These are phyloP conservation scores for Trialeurodes vaporariorum DNA, from an alignment of 1,140 invertebrate genomes.

Conservation along the genomic window DNA sequence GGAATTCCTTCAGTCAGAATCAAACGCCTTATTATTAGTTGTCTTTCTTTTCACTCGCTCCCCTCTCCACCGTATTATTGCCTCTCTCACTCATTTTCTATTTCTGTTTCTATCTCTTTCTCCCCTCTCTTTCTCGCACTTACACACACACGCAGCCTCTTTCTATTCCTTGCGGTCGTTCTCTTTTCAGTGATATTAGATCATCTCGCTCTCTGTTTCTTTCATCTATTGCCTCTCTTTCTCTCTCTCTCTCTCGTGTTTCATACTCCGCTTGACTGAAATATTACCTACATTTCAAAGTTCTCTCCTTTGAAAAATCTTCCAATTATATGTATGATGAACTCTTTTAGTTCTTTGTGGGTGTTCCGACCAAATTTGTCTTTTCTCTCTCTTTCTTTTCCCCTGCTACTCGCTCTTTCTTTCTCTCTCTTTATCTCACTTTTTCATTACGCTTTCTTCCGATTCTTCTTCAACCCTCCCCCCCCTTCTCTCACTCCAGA, in stretches of 20 bases:
- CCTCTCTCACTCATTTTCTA: no score
- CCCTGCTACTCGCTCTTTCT: not conserved
- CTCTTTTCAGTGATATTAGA: not conserved
- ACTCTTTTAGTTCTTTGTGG: not conserved
- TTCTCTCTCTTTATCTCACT: not conserved
- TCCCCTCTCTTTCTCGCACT: not conserved
- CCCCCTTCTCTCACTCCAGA: no score
- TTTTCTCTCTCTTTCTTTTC: not conserved
- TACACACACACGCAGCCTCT: not conserved
- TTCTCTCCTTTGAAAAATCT: slow-evolving; percentile 1
- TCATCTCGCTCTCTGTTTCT: no score
- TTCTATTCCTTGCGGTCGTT: not conserved
- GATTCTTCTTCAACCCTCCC: no score
- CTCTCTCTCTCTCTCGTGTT: no score
- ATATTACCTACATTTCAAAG: not conserved
- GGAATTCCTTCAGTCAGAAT: not conserved
- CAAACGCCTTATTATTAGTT: not conserved
- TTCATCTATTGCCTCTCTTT: no score
- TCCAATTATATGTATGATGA: slow-evolving; percentile 1
- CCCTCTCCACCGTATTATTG: no score
- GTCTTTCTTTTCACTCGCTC: not conserved
- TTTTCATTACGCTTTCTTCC: no score
- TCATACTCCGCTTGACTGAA: not conserved
- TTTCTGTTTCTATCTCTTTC: no score
- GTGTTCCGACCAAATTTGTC: not conserved